Conservation (phyloP, 2,888 invertebrate genomes). For the Dorcus hopei region DNA sequence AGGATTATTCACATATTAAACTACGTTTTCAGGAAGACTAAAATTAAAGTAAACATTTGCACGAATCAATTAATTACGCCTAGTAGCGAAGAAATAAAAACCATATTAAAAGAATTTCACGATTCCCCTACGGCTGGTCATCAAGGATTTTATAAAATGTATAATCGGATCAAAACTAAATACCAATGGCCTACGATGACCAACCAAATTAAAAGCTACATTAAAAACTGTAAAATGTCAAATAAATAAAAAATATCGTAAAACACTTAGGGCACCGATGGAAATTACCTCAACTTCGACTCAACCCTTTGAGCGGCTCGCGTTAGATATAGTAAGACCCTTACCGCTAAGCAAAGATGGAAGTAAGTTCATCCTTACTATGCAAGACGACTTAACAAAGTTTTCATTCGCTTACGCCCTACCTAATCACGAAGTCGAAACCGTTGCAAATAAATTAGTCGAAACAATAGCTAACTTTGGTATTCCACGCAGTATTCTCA, state of each 20-base stretch:
- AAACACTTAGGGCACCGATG: constrained; percentile 32
- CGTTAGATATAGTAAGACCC: constrained; percentile 35
- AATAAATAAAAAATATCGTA: constrained; percentile 26
- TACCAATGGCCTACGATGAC: constrained; percentile 19
- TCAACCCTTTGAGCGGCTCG: constrained; percentile 33
- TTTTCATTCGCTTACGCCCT: constrained; percentile 33
- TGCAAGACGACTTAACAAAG: constrained; percentile 38
- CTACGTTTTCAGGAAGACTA: neutral
- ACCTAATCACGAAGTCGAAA: constrained; percentile 33
- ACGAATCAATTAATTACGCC: constrained; percentile 1
- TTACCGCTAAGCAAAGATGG: constrained; percentile 28
- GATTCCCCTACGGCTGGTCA: constrained; percentile 12
- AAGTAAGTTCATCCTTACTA: constrained; percentile 31
- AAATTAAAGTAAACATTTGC: constrained; percentile 5
- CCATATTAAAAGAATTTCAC: constrained; percentile 3
- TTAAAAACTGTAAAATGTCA: constrained; percentile 27
- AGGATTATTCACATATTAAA: neutral
- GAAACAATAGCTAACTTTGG: constrained; percentile 25
- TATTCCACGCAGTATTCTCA: constrained; percentile 20
- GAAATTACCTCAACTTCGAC: constrained; percentile 33
- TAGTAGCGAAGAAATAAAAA: neutral
- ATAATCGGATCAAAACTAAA: constrained; percentile 12
- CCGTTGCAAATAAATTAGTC: constrained; percentile 28
- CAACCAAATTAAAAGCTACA: constrained; percentile 14
- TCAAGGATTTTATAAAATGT: constrained; percentile 11